Conservation (phyloP, 2,113 vertebrate genomes). For the Malurus alboscapulatus region DNA sequence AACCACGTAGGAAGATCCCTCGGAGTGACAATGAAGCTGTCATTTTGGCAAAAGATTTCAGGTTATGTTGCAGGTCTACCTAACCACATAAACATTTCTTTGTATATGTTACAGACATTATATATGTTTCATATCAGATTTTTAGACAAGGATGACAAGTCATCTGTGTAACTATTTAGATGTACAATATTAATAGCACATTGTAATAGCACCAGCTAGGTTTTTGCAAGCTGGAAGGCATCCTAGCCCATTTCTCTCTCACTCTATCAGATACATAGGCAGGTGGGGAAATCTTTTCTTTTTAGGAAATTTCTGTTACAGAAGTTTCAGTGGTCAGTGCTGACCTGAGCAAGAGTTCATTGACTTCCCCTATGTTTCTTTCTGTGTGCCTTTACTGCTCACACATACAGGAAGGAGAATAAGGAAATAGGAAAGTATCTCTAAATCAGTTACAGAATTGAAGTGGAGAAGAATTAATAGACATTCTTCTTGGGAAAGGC, state of each 20-base stretch:
- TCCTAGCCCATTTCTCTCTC: background rate
- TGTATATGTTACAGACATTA: background rate
- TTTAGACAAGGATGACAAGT: background rate
- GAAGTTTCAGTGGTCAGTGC: background rate
- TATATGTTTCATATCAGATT: background rate
- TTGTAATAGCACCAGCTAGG: background rate
- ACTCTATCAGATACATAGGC: background rate
- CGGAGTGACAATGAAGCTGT: background rate
- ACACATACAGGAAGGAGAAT: background rate
- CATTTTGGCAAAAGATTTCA: background rate
- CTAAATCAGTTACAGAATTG: background rate
- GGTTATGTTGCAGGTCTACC: background rate
- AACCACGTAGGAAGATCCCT: rapidly evolving
- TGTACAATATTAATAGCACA: background rate
- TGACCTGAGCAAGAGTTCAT: background rate
- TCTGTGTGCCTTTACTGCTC: background rate
- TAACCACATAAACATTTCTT: background rate
- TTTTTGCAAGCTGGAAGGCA: background rate
- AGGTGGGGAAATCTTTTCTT: background rate
- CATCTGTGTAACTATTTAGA: background rate
- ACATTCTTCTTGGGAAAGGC: background rate
- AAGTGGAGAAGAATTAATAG: background rate
- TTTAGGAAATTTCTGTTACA: background rate
- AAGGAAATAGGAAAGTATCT: background rate
- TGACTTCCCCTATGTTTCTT: background rate